phyloP scores from a whole-genome alignment of 2,888 invertebrate genomes.

The Drymonia ruficornis region DNA sequence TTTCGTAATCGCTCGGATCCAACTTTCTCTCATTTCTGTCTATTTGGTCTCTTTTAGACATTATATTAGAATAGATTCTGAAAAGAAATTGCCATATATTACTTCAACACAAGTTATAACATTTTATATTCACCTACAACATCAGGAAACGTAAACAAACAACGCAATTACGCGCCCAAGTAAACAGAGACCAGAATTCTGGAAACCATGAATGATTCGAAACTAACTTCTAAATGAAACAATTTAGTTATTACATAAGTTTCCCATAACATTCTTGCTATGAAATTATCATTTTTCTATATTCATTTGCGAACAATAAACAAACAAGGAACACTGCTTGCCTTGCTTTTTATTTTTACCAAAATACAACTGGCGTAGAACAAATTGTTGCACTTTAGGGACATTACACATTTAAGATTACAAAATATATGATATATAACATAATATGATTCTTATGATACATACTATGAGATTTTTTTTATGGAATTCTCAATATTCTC shows the following conservation, averaged over 20 bases:
- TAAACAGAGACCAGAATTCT: conserved; percentile 29
- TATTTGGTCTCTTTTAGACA: conserved; percentile 80
- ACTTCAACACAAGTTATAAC: conserved; percentile 17
- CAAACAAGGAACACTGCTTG: conserved; percentile 46
- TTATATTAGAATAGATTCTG: conserved; percentile 53
- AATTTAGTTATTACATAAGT: neutral
- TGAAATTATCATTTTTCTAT: neutral
- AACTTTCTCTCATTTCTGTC: conserved; percentile 79
- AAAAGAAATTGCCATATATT: conserved; percentile 28
- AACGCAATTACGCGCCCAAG: conserved; percentile 74
- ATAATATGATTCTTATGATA: conserved; percentile 30
- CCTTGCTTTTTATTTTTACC: conserved; percentile 27
- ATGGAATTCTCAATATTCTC: conserved; percentile 44
- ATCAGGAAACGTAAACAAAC: conserved; percentile 70
- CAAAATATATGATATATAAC: conserved; percentile 7
- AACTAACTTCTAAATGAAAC: neutral
- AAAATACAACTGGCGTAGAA: conserved; percentile 12
- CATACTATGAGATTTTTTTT: conserved; percentile 52
- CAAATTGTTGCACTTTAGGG: conserved; percentile 19
- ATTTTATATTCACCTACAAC: conserved; percentile 36
- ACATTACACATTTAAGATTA: conserved; percentile 10
- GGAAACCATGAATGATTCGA: neutral
- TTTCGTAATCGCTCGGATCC: conserved; percentile 79
- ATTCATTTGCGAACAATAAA: conserved; percentile 37
- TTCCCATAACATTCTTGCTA: neutral